Base-by-base conservation (phyloP, 2,797 vertebrate species). In the Hemitrygon akajei region DNA sequence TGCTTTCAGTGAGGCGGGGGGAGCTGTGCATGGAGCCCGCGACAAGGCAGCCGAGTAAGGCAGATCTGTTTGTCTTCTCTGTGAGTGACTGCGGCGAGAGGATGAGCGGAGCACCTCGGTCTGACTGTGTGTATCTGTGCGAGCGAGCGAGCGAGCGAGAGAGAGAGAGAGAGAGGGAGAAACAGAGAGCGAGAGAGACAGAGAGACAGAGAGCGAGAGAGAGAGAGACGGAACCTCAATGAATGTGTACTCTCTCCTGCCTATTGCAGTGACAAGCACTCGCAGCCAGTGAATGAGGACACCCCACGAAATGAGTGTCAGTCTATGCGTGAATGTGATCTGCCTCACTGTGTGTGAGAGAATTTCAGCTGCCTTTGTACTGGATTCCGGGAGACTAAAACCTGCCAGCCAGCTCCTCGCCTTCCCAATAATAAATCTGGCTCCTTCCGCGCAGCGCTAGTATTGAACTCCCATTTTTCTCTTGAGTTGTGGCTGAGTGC, bases 241-340 rank as follows among this genome's bases (percentile, higher is more conserved):
- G 84, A 34, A 69, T 89, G 63, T 66, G 63, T 37, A 20, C n/a
- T 18, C 30, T 69, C 66, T 7, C n/a, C 86, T 37, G n/a, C 60
- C 86, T 89, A 34, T 66, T 66, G 16, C 86, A 66, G 86, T 87
- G 60, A 87, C 58, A 66, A 58, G 12, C 58, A 63, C 47, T 40
- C 84, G 16, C 84, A 7, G 14, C 30, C 84, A 34, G 16, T 69
- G 86, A 89, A 69, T 69, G 86, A 66, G 18, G 27, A n/a, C 82
- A 86, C 56, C 82, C 56, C 82, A 60, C 56, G n/a, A 27, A 84
- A 58, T 84, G 81, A 60, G 47, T 84, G 60, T 89, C 60, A 89
- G 34, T 30, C 69, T 89, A 16, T 69, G n/a, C n/a, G 16, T 69
- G 86, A 69, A 69, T 69, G 63, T 89, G 86, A 89, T 66, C 60